A percentile compares a stretch with the other conserved stretches of the same genome.
Conservation (phyloP, 2,113 vertebrate genomes). For the Myiozetetes cayanensis region DNA sequence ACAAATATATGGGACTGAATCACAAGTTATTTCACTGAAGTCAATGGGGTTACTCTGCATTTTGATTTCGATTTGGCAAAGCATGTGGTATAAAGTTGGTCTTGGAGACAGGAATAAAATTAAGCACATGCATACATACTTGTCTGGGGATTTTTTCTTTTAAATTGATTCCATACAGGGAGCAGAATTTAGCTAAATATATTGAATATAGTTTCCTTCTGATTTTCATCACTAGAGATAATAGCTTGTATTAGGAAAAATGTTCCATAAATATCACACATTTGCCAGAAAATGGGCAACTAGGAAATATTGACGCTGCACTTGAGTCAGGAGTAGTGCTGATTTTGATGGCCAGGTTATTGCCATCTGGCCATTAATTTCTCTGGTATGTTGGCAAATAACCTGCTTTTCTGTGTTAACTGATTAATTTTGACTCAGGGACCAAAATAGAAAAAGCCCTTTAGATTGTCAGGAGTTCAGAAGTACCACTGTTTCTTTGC, state of each 20-base stretch:
- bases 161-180: constrained; percentile 21
- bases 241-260: background rate
- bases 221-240: constrained; percentile 34
- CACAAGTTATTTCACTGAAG: constrained; percentile 45
- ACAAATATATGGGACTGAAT: constrained; percentile 48
- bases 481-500: background rate
- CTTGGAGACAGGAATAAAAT: constrained; percentile 33
- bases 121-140: background rate
- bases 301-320: constrained; percentile 19
- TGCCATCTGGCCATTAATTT: constrained; percentile 50
- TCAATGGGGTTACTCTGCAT: constrained; percentile 48
- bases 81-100: constrained; percentile 46
- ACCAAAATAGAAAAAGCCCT: background rate
- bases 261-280: background rate
- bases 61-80: constrained; percentile 57
- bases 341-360: constrained; percentile 52
- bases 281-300: background rate
- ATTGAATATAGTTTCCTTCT: background rate
- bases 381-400: constrained; percentile 48
- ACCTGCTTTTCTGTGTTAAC: constrained; percentile 44
- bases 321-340: background rate
- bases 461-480: constrained; percentile 1
- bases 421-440: constrained; percentile 49
- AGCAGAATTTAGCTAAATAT: constrained; percentile 31
- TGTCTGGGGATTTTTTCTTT: constrained; percentile 33